Evolutionary conservation across 2,797 vertebrate genomes (phyloP), one percentile per base, ranked within the genome.

Genomic region (Erpetoichthys calabaricus): DNA sequence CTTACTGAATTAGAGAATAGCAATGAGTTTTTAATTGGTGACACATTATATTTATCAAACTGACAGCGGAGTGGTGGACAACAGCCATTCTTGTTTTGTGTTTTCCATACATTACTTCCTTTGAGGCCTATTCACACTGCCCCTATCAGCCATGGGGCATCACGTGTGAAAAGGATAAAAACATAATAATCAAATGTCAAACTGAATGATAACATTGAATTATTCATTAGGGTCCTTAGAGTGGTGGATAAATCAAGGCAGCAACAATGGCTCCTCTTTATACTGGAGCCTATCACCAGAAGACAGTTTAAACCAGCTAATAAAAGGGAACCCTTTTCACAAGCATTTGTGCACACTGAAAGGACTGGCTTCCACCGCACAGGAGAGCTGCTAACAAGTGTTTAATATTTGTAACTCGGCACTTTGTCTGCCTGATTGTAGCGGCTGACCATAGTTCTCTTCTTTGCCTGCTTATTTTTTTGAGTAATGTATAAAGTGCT

Each of bases 1-100:
- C 76, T 60, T 78, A 80, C 82, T 89, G 85, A 88, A 83, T 87
- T 83, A 67, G 81, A 84, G 87, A 90, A 89, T 82, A 81, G 84
- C 86, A 87, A 93, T 81, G 89, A 90, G 89, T 80, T 88, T 92
- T 92, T 93, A 95, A 94, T 95, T 92, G 89, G 87, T 87, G 87
- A 91, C 89, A 91, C 86, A 84, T 95, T 92, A 90, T 91, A 92
- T 95, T 92, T 91, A 92, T 93, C 88, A 87, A 86, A 74, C 81
- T 92, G 91, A 91, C 88, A 88, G 89, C 75, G 4, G 74, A 86
- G 81, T 80, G 66, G 82, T 79, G 82, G 73, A 58, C 74, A 6
- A 73, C 76, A 73, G 75, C 78, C 85, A 83, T 79, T 86, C 83
- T 85, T 86, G 80, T 88, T 86, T 87, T 86, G 86, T 85, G 82